A percentile compares a stretch with the other conserved stretches of the same genome.
Evolutionary conservation across 1,140 invertebrate species (phyloP).

Genomic region (Procambarus clarkii): DNA sequence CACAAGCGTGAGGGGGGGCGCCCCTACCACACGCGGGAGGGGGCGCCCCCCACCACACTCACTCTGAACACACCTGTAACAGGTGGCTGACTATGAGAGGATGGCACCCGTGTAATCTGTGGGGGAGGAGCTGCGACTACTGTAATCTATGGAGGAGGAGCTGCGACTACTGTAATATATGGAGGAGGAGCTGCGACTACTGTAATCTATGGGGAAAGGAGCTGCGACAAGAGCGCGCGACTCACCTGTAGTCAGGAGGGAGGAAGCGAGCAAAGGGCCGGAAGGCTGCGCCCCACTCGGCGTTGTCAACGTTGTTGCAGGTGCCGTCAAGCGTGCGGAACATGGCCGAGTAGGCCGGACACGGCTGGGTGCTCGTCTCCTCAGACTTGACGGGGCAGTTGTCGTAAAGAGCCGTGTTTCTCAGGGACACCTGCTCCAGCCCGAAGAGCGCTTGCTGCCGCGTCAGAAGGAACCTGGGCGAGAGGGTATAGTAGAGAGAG

Average conservation of each 20-base stretch:
- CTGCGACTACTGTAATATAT: neutral
- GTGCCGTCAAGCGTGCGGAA: slow-evolving; percentile 89
- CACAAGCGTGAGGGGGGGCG: no score
- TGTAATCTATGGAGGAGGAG: neutral
- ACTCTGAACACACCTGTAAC: no score
- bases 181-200: neutral
- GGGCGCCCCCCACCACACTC: no score
- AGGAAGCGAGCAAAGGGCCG: slow-evolving; percentile 89
- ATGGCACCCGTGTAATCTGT: neutral
- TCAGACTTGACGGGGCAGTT: slow-evolving; percentile 80
- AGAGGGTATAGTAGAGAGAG: neutral
- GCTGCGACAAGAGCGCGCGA: neutral
- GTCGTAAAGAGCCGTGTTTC: slow-evolving; percentile 78
- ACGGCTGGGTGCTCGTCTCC: slow-evolving; percentile 73
- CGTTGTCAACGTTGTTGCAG: slow-evolving; percentile 88
- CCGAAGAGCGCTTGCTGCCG: slow-evolving; percentile 72
- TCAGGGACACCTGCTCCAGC: slow-evolving; percentile 75
- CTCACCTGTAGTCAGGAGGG: slow-evolving; percentile 82
- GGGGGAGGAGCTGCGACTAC: neutral
- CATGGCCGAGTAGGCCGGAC: slow-evolving; percentile 67
- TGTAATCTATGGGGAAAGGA: neutral
- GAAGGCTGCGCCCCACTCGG: slow-evolving; percentile 85
- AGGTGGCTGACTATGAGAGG: neutral
- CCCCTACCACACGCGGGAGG: no score
- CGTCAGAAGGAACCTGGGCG: slow-evolving; percentile 73